Conservation (phyloP, 1,140 invertebrate genomes). For the Drosophila sp. region DNA sequence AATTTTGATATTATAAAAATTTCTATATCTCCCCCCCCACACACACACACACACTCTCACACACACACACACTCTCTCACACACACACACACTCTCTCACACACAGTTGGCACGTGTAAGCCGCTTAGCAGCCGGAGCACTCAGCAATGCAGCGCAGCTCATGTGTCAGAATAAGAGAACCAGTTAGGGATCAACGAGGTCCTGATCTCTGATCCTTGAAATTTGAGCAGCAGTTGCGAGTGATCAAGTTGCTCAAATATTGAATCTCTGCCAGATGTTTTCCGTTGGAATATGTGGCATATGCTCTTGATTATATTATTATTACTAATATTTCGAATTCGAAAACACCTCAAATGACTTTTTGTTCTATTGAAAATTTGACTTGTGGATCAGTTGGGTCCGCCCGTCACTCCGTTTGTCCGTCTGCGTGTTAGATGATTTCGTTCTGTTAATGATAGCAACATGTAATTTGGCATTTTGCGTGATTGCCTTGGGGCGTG, state of each 20-base stretch:
- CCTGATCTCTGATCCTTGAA: conserved; percentile 32
- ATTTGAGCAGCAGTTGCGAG: conserved; percentile 30
- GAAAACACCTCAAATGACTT: conserved; percentile 75
- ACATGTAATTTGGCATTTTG: conserved; percentile 80
- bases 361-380: conserved; percentile 9
- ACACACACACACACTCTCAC: background rate
- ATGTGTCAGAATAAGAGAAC: conserved; percentile 7
- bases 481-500: conserved; percentile 79
- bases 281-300: background rate
- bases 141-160: background rate
- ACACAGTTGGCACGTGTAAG: conserved; percentile 68
- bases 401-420: conserved; percentile 13
- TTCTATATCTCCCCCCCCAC: background rate
- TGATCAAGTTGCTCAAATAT: conserved; percentile 15
- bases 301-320: background rate
- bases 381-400: conserved; percentile 17
- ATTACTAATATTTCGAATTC: background rate
- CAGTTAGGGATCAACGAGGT: conserved; percentile 5
- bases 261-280: conserved; percentile 15
- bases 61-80: background rate
- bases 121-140: conserved; percentile 33
- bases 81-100: background rate
- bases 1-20: conserved; percentile 30
- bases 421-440: conserved; percentile 74
- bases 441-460: conserved; percentile 77